Evolutionary conservation across 2,113 vertebrate species (phyloP), one percentile per base, ranked within the genome.

Genomic region (Terrapene triunguis): DNA sequence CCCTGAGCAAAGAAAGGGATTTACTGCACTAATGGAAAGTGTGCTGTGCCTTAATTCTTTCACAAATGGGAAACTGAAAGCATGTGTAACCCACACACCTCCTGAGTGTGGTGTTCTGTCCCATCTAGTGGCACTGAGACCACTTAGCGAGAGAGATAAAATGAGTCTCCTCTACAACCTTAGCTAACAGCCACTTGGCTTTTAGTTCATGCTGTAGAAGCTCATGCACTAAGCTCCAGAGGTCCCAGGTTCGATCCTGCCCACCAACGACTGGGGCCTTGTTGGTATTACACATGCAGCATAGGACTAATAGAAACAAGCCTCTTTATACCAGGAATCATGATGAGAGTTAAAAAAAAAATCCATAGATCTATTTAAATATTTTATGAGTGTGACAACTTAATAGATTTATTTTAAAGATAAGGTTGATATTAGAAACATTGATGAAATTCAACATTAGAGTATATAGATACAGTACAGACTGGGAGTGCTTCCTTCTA

Each of bases 21-120:
- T 94, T 93, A 69, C 24, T 90, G 2, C 16, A 44, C 42, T 93
- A 50, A 50, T 74, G 59, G 50, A 65, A 96, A 93, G 6, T 62
- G 55, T 57, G 6, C 5, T 35, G 6, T 85, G 4, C 78, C 69
- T 91, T 35, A 85, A n/a, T 35, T 48, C 1, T 93, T 96, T 93
- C 76, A 62, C 27, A 55, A 27, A 29, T 55, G 53, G 85, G 24
- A 83, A 91, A 72, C 1, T 38, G 78, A 50, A 93, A 82, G 44
- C 50, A 50, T 16, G 50, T 50, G 13, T 16, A 50, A 50, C 50
- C 50, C 14, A 50, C 50, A 50, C 14, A 50, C 50, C 50, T 14
- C 14, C 14, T 50, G 50, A 13, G 50, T 50, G 50, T 50, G 50
- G 50, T 50, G 50, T 16, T 50, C 50, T 50, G 50, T 50, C 50